Conservation (phyloP, 2,113 vertebrate species). For the Fregetta grallaria region DNA sequence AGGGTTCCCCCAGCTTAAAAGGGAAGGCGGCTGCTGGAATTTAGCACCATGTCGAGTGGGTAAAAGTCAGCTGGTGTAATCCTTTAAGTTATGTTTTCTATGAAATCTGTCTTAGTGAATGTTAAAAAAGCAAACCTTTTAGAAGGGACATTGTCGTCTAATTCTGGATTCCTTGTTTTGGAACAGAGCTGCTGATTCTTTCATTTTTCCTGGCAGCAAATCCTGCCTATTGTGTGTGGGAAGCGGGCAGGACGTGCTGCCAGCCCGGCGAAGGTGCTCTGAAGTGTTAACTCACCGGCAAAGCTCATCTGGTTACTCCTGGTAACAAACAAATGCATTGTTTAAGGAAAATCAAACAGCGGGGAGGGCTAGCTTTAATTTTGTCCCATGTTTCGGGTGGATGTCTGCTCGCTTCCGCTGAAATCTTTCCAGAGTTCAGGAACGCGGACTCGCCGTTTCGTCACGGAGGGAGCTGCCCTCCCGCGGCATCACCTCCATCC, state of each 20-base stretch:
- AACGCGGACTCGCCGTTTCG: neutral
- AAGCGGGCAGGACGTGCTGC: slow-evolving; percentile 50
- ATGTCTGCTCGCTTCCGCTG: neutral
- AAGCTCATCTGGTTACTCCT: neutral
- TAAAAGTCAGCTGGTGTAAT: neutral
- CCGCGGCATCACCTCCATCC: neutral
- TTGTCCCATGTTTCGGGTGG: neutral
- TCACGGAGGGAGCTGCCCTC: neutral
- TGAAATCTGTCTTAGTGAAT: neutral
- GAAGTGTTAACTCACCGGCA: neutral
- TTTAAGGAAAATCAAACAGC: neutral
- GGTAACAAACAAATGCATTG: neutral
- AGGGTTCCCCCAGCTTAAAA: neutral
- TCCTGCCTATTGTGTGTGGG: slow-evolving; percentile 34
- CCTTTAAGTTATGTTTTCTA: neutral
- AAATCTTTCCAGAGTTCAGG: neutral
- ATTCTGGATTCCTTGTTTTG: slow-evolving; percentile 26
- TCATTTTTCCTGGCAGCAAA: slow-evolving; percentile 53
- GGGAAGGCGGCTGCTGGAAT: neutral
- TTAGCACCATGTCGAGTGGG: fast-evolving
- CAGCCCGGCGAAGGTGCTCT: neutral
- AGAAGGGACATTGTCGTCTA: neutral
- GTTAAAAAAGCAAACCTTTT: neutral
- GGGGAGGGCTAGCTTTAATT: neutral
- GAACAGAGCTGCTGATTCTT: slow-evolving; percentile 25